Evolutionary conservation across 30 jellyfish, hydroid and myxozoan genomes (phyloP), one percentile per base, ranked within the genome.

Genomic region (Phacellophora camtschatica): DNA sequence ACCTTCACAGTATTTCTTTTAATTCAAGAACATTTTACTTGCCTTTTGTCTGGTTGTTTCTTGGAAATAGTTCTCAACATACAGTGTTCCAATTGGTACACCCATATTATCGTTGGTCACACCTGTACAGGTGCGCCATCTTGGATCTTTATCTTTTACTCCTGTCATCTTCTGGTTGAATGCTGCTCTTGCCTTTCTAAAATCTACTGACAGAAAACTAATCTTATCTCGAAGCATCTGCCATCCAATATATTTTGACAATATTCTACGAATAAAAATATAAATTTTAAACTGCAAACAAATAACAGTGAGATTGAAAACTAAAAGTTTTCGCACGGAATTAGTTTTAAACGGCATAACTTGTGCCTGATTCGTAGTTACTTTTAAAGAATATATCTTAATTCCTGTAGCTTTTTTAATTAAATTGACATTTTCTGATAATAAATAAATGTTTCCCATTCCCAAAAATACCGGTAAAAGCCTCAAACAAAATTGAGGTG

Each of bases 41-140:
- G 85, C 98, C 96, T 92, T 92, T 53, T 72, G 86, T 85, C 87
- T 84, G 3, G 98, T 92, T 68, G 71, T 27, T 35, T 92, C 96
- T 31, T 77, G 22, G 87, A 92, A 92, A 75, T 68, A 92, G 43
- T 92, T 84, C 45, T 92, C 62, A 15, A 92, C 98, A 22, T 92
- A 92, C 41, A 92, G 62, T 18, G 98, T 85, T 30, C 98, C 98
- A 35, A 92, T 92, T 13, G 98, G 98, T 15, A 92, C 98, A 50
- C 98, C 98, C 98, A 92, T 92, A 78, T 92, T 92, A 76, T 92
- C 98, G 53, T 92, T 92, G 2, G 98, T 92, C 15, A 92, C 87
- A 4, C 95, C 90, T 23, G 98, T 84, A 34, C 98, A 92, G 33
- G 95, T 84, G 22, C 96, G 89, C 98, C 98, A 92, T 71, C 98